Conservation (phyloP, 2,797 vertebrate species). For the Argentina silus region DNA sequence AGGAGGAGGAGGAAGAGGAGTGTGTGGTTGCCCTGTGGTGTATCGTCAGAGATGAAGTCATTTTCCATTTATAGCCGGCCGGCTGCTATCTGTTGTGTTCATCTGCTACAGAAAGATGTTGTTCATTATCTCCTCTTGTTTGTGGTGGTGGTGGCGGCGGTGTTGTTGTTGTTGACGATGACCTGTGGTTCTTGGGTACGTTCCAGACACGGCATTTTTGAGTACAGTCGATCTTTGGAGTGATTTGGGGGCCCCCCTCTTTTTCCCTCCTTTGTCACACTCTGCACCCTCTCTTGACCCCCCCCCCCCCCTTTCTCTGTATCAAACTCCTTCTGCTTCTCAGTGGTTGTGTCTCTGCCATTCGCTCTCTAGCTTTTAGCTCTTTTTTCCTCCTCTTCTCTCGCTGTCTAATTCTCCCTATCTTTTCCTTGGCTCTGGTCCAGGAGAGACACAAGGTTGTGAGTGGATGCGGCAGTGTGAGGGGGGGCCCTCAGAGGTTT, state of each 20-base stretch:
- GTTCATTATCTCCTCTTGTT: constrained; percentile 54
- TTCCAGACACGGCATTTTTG: constrained; percentile 51
- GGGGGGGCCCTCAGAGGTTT: constrained; percentile 14
- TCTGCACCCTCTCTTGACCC: constrained; percentile 39
- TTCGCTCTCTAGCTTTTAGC: background rate
- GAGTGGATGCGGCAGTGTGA: constrained; percentile 2
- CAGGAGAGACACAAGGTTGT: constrained; percentile 66
- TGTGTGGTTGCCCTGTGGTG: constrained; percentile 67
- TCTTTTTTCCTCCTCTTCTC: background rate
- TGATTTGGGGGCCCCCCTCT: constrained; percentile 39
- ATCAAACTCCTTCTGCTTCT: background rate
- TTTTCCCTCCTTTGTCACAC: background rate
- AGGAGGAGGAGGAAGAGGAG: constrained; percentile 47
- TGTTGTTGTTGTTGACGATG: constrained; percentile 57
- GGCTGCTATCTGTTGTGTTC: constrained; percentile 71
- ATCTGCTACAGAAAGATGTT: constrained; percentile 58
- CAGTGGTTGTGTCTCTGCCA: constrained; percentile 16
- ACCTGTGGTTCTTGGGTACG: constrained; percentile 53
- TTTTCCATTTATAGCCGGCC: constrained; percentile 77
- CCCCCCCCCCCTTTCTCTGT: constrained; percentile 11
- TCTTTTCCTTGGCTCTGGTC: constrained; percentile 63
- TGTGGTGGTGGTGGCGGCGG: no score
- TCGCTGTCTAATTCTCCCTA: background rate
- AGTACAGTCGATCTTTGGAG: constrained; percentile 50
- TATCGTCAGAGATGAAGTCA: constrained; percentile 76